A percentile compares a stretch with the other conserved stretches of the same genome.
Conservation (phyloP, 2,888 invertebrate genomes). For the Drosophila niveifrons region DNA sequence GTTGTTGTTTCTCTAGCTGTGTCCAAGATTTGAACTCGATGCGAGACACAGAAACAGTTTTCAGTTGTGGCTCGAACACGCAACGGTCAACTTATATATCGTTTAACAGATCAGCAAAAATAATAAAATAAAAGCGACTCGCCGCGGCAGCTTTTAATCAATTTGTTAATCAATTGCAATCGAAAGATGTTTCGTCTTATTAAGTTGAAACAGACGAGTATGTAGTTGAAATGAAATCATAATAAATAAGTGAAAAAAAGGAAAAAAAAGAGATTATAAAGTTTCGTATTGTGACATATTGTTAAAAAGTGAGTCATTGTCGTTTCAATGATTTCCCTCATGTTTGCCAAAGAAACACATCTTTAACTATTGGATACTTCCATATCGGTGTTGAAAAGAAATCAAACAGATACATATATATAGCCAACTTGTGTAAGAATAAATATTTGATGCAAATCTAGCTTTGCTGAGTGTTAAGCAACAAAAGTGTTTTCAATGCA, state of each 20-base stretch:
- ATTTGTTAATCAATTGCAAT: conserved; percentile 9
- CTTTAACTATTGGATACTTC: neutral
- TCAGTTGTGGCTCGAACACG: conserved; percentile 59
- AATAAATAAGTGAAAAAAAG: conserved; percentile 5
- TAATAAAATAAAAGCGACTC: neutral
- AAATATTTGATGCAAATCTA: neutral
- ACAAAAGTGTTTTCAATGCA: neutral
- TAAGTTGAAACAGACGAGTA: conserved; percentile 4
- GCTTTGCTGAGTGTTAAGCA: conserved; percentile 4
- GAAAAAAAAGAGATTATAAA: neutral
- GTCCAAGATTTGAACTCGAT: conserved; percentile 21
- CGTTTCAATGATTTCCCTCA: neutral
- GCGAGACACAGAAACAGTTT: conserved; percentile 21
- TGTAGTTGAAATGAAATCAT: neutral
- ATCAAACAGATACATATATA: neutral
- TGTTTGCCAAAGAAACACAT: neutral
- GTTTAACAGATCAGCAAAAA: neutral
- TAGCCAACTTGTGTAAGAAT: neutral
- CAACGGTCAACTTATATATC: conserved; percentile 37
- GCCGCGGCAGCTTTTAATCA: conserved; percentile 9
- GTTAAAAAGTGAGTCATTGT: conserved; percentile 24
- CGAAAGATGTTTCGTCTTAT: neutral
- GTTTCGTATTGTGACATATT: conserved; percentile 10
- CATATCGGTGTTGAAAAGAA: neutral
- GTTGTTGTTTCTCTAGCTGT: conserved; percentile 11